These are phyloP conservation scores for Platysternon megacephalum DNA, from an alignment of 2,113 vertebrate species.

Conservation along the genomic window DNA sequence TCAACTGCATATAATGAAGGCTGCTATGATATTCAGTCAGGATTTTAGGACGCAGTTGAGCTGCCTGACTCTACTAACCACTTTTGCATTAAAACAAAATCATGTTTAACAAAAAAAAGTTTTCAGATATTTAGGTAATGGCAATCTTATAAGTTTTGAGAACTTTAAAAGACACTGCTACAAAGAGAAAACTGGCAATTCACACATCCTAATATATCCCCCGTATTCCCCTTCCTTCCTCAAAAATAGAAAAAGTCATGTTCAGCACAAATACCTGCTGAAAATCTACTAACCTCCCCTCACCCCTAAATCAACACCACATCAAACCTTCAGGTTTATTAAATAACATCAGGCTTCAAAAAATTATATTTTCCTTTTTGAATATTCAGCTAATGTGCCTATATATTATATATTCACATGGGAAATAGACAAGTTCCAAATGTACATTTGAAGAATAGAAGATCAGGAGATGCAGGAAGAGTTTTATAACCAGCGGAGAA, in stretches of 20 bases:
- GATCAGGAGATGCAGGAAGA: neutral
- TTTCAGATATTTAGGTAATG: neutral
- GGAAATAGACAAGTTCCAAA: neutral
- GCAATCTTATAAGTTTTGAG: neutral
- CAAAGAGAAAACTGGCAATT: neutral
- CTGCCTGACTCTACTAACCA: neutral
- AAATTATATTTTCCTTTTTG: neutral
- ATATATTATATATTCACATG: neutral
- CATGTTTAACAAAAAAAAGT: neutral
- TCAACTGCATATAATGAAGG: slow-evolving; percentile 13
- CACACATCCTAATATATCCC: neutral
- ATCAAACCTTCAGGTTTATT: neutral
- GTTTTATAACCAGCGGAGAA: neutral
- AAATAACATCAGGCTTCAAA: neutral
- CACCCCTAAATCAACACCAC: neutral
- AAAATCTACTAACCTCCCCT: neutral
- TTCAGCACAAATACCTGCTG: neutral
- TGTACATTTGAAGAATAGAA: neutral
- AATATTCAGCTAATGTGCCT: neutral
- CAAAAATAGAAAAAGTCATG: neutral
- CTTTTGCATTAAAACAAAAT: slow-evolving; percentile 1
- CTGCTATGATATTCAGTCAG: neutral
- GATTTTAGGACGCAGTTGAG: slow-evolving; percentile 10
- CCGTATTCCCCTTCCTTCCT: neutral
- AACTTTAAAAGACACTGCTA: neutral